Percentiles rank a stretch among this genome's conserved stretches.
phyloP scores from a whole-genome alignment of 2,797 vertebrate species.

The Gadopsis bispinosus region DNA sequence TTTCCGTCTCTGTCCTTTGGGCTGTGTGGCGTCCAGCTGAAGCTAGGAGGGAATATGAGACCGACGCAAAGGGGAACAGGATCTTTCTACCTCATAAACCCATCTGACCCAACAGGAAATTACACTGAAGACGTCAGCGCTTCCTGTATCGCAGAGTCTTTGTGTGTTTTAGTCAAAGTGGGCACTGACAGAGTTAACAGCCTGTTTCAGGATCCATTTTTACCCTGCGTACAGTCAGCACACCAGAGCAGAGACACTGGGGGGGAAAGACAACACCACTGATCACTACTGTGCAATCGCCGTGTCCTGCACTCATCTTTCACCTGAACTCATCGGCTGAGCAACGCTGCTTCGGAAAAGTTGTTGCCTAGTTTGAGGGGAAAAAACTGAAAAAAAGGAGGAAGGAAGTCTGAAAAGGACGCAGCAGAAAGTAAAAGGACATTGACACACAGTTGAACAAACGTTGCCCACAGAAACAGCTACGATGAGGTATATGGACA shows the following conservation, averaged over 20 bases:
- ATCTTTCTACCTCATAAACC: conserved; percentile 43
- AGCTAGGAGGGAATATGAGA: conserved; percentile 45
- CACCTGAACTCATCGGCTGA: background rate
- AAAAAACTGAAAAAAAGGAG: background rate
- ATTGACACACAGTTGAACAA: background rate
- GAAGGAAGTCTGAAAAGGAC: background rate
- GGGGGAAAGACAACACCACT: conserved; percentile 22
- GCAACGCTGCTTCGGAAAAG: background rate
- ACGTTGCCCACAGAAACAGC: background rate
- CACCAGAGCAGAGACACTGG: background rate
- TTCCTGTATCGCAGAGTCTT: conserved; percentile 42
- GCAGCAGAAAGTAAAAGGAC: background rate
- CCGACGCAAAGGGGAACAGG: conserved; percentile 50
- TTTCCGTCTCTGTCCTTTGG: background rate
- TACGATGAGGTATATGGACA: too few relatives aligned
- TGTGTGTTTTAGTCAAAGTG: background rate
- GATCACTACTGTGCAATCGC: background rate
- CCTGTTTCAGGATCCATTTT: conserved; percentile 34
- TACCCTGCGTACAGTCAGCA: conserved; percentile 17
- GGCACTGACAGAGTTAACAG: background rate
- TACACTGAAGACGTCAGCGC: conserved; percentile 27
- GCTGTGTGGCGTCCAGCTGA: background rate
- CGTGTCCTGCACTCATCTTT: conserved; percentile 19
- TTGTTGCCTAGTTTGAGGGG: background rate
- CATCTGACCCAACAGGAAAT: conserved; percentile 77